Base-by-base conservation (phyloP, 2,888 invertebrate genomes). In the Apocheima hispidaria region DNA sequence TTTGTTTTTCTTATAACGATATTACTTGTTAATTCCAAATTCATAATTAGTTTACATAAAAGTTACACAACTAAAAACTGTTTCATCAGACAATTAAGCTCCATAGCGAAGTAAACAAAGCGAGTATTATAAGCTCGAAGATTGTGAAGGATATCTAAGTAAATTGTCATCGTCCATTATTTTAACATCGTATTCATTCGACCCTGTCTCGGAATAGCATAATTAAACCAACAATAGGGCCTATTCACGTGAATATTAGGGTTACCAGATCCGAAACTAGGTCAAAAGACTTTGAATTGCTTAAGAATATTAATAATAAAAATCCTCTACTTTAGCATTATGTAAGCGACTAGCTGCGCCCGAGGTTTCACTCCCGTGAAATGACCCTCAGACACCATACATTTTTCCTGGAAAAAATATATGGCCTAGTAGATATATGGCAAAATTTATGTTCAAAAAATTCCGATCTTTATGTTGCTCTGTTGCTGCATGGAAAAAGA, bases 211-310 rank as follows among this genome's bases (percentile, higher is more conserved):
- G 35, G 57, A 57, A 55, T 51, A 28, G 41, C 49, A 64, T 60
- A 62, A 66, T 68, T 64, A 66, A 56, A 56, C 48, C n/a, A 63
- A 69, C 66, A 66, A 64, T 58, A 41, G 52, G 30, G 28, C 50
- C 46, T 50, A 44, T 63, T 60, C 60, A 44, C 33, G 50, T 10
- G 12, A 14, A 28, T 14, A 10, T 23, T 23, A 52, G 30, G 44
- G 30, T 4, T 52, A 18, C 14, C 36, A 44, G 2, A 18, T 14
- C 6, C 7, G 12, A 46, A 28, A 28, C 10, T 18, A 18, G 12
- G 18, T 18, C 46, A 12, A 46, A 46, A 30, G 36, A 33, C 12
- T 2, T 2, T 7, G n/a, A n/a, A n/a, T n/a, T n/a, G n/a, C n/a
- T n/a, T n/a, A n/a, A n/a, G n/a, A n/a, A n/a, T n/a, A n/a, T n/a